phyloP scores from a whole-genome alignment of 2,888 invertebrate species.

The Drosophila meridiana region DNA sequence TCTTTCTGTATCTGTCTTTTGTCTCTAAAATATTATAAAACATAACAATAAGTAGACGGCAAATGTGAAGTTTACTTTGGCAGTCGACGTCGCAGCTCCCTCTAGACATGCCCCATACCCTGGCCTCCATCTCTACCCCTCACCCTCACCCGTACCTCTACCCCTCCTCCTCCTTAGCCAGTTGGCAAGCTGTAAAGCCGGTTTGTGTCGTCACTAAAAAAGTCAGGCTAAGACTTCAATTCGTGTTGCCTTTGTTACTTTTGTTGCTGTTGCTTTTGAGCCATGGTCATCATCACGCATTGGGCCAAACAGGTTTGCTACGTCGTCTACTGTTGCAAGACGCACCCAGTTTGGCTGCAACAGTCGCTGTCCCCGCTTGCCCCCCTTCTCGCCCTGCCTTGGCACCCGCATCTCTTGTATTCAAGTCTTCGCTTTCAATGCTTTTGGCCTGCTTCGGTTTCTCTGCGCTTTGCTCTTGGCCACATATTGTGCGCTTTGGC shows the following conservation, averaged over 20 bases:
- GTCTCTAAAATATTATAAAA: constrained; percentile 77
- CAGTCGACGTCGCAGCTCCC: constrained; percentile 19
- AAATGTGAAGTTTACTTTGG: constrained; percentile 67
- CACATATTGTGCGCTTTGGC: constrained; percentile 57
- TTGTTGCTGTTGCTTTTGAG: constrained; percentile 28
- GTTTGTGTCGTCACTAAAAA: constrained; percentile 78
- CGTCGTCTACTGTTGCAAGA: constrained; percentile 73
- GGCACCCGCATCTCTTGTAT: constrained; percentile 28
- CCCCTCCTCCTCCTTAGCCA: background rate
- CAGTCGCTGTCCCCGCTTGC: background rate
- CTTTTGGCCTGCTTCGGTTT: constrained; percentile 60
- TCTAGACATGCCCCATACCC: constrained; percentile 10
- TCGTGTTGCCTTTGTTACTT: constrained; percentile 17
- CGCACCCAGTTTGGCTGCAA: constrained; percentile 63
- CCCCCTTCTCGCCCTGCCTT: background rate
- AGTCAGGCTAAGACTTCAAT: constrained; percentile 47
- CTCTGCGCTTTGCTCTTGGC: constrained; percentile 47
- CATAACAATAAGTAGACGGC: constrained; percentile 78
- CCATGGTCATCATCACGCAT: constrained; percentile 55
- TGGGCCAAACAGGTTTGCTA: constrained; percentile 58
- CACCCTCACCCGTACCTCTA: too few species aligned
- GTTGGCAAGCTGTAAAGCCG: constrained; percentile 61
- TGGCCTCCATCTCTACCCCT: background rate
- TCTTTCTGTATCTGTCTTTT: constrained; percentile 53
- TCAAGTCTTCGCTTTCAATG: constrained; percentile 73